phyloP scores from a whole-genome alignment of 1,140 invertebrate genomes.

The Tetragnatha versicolor region DNA sequence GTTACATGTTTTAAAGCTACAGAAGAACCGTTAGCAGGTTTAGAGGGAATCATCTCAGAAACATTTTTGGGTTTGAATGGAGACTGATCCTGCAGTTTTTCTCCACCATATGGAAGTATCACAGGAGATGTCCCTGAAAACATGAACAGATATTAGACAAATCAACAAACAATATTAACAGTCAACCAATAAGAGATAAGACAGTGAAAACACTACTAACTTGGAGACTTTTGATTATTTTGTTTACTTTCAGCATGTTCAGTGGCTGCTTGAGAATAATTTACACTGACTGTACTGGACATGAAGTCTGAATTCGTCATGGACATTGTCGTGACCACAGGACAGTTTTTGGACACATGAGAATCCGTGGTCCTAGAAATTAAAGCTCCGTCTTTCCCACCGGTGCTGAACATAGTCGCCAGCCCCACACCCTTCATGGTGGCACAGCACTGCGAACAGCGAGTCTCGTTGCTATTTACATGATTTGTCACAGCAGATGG shows the following conservation, averaged over 20 bases:
- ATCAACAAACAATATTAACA: not conserved
- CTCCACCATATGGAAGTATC: slow-evolving; percentile 23
- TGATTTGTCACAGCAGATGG: not conserved
- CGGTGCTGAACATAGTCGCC: not conserved
- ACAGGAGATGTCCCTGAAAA: slow-evolving; percentile 33
- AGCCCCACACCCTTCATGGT: slow-evolving; percentile 25
- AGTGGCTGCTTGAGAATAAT: slow-evolving; percentile 3
- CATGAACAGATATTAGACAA: not conserved
- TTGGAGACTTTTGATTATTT: slow-evolving; percentile 27
- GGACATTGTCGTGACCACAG: not conserved
- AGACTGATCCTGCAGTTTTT: slow-evolving; percentile 4
- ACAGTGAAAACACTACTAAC: slow-evolving; percentile 16
- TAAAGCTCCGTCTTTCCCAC: slow-evolving; percentile 7
- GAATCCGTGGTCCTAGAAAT: not conserved
- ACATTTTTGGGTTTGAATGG: slow-evolving; percentile 12
- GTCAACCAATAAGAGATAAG: not conserved
- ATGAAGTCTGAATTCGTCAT: slow-evolving; percentile 24
- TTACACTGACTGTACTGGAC: not conserved
- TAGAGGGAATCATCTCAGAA: not conserved
- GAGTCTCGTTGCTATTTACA: not conserved
- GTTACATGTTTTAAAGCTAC: slow-evolving; percentile 34
- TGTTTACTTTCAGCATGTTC: slow-evolving; percentile 18
- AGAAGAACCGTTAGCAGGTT: not conserved
- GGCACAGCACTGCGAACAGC: slow-evolving; percentile 35
- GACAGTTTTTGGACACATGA: slow-evolving; percentile 14